Conservation (phyloP, 1,140 invertebrate species). For the Euwallacea similis region DNA sequence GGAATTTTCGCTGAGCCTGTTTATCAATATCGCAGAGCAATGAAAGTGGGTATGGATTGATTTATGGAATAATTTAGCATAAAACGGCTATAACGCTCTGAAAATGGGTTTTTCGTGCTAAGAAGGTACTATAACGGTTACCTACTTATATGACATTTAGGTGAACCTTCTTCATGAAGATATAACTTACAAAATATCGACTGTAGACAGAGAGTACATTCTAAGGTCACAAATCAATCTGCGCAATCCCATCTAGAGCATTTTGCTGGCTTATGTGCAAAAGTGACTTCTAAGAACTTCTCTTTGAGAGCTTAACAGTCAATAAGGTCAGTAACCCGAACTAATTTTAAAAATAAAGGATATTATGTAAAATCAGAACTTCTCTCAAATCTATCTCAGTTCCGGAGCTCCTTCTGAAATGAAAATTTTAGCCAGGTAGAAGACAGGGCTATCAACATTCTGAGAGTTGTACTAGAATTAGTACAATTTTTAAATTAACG, state of each 20-base stretch:
- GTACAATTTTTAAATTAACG: neutral
- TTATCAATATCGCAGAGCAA: neutral
- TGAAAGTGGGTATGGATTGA: neutral
- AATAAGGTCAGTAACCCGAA: slow-evolving; percentile 29
- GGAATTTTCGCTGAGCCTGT: no score
- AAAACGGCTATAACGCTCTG: slow-evolving; percentile 7
- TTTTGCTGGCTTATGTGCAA: no score
- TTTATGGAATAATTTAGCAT: slow-evolving; percentile 2
- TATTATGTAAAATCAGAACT: slow-evolving; percentile 20
- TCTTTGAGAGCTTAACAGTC: slow-evolving; percentile 4
- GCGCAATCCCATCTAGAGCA: no score
- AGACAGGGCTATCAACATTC: neutral
- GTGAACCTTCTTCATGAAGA: neutral
- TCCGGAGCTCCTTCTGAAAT: slow-evolving; percentile 15
- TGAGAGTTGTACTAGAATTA: neutral
- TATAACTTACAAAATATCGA: no score
- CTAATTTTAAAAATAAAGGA: slow-evolving; percentile 21
- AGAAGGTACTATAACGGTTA: neutral
- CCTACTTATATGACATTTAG: neutral
- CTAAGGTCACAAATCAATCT: no score
- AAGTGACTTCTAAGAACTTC: no score
- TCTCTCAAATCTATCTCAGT: neutral
- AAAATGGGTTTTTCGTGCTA: slow-evolving; percentile 3
- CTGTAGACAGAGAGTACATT: no score
- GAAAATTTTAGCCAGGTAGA: slow-evolving; percentile 16